Evolutionary conservation across 2,797 vertebrate species (phyloP), one percentile per base, ranked within the genome.

Genomic region (Argentina silus): DNA sequence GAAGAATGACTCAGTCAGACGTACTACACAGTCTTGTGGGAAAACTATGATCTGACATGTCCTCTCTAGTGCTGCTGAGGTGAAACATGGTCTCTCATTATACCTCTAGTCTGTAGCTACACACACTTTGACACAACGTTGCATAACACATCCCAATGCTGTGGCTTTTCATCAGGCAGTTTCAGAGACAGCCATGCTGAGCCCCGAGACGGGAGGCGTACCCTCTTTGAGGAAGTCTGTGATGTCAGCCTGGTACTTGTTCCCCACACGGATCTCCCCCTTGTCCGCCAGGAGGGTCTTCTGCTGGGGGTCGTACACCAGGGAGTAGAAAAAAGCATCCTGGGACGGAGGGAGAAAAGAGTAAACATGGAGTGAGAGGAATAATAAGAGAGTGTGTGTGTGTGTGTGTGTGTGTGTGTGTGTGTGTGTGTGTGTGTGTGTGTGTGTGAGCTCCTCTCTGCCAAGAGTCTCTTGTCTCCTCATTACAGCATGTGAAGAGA

Each of bases 241-340:
- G 91, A 99, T 95, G 86, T 99, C 98, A 2, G 98, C 98, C 90
- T 99, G 98, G 90, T 96, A 99, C 87, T 97, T 96, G 92, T 95
- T 98, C 48, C 98, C 98, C 0, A 99, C 96, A 36, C 98, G 95
- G 86, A 99, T 99, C 92, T 99, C 98, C 55, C 98, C 98, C 85
- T 98, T 99, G 85, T 99, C 98, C 19, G 97, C 98, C 6, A 99
- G 91, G 67, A 99, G 93, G 9, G 98, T 99, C 90, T 99, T 99
- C 87, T 99, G 98, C 83, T 98, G 97, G 74, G 97, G 97, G 93
- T 99, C 98, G 9, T 99, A 99, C 51, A 99, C 97, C 83, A 99
- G 91, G 2, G 97, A 99, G 92, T 99, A 99, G 92, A 98, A 99
- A 93, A 99, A 99, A 75, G 96, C 96, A 90, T 99, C 98, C 98